A percentile compares a stretch with the other conserved stretches of the same genome.
phyloP scores from a whole-genome alignment of 1,140 invertebrate genomes.

The Elymnias hypermnestra region DNA sequence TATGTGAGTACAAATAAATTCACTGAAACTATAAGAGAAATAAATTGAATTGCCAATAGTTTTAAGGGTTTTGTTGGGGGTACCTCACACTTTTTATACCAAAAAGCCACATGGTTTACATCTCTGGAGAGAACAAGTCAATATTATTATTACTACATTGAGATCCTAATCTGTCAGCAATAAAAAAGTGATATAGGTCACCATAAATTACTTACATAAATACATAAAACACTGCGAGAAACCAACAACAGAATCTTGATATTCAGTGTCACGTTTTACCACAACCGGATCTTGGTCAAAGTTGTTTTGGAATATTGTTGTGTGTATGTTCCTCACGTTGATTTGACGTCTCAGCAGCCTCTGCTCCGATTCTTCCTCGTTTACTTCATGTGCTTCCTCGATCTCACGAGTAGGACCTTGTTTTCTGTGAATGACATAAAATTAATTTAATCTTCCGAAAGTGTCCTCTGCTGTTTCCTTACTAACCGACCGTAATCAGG shows the following conservation, averaged over 20 bases:
- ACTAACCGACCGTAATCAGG: too few species aligned
- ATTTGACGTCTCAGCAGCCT: slow-evolving; percentile 2
- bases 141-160: too few species aligned
- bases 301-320: slow-evolving; percentile 38
- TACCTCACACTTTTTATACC: too few species aligned
- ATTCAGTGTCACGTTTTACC: not conserved
- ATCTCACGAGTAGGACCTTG: slow-evolving; percentile 42
- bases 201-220: slow-evolving; percentile 52
- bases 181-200: too few species aligned
- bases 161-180: too few species aligned
- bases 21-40: too few species aligned
- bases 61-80: too few species aligned
- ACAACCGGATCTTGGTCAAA: slow-evolving; percentile 30
- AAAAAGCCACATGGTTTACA: too few species aligned
- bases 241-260: slow-evolving; percentile 32
- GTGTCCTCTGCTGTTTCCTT: too few species aligned
- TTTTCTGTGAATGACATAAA: slow-evolving; percentile 33
- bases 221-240: slow-evolving; percentile 55
- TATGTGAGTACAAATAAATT: too few species aligned
- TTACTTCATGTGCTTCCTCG: slow-evolving; percentile 48
- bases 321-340: slow-evolving; percentile 28
- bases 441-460: not conserved
- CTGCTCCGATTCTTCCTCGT: slow-evolving; percentile 27
- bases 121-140: too few species aligned
- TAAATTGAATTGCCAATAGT: too few species aligned